Conservation (phyloP, 2,888 invertebrate genomes). For the Napeogenes inachia region DNA sequence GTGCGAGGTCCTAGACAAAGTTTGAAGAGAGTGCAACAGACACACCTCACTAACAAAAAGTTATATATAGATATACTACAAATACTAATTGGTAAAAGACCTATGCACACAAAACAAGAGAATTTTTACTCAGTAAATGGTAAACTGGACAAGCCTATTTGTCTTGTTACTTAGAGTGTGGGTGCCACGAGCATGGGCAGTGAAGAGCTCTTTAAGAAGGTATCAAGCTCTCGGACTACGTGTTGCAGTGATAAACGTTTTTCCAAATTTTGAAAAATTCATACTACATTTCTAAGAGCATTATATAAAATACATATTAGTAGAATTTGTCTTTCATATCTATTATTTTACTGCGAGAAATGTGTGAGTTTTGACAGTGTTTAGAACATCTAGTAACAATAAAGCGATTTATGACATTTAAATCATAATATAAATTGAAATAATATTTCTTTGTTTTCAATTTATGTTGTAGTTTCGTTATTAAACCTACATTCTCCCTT, state of each 20-base stretch:
- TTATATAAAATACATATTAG: not conserved
- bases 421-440: too few species aligned
- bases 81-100: conserved; percentile 77
- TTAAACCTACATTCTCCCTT: too few species aligned
- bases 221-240: conserved; percentile 32
- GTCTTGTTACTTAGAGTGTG: conserved; percentile 74
- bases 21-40: conserved; percentile 53
- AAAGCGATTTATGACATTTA: too few species aligned
- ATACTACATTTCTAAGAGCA: not conserved
- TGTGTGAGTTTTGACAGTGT: not conserved
- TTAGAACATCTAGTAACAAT: too few species aligned
- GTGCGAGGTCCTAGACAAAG: conserved; percentile 54
- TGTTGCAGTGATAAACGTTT: conserved; percentile 14
- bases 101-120: conserved; percentile 74
- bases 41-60: conserved; percentile 52
- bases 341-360: not conserved
- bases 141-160: conserved; percentile 74
- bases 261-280: not conserved
- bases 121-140: conserved; percentile 75
- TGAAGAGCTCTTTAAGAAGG: conserved; percentile 52
- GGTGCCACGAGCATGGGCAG: conserved; percentile 56
- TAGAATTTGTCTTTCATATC: not conserved
- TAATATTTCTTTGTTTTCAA: too few species aligned
- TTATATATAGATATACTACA: conserved; percentile 57
- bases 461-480: too few species aligned